phyloP scores from a whole-genome alignment of 64 coral and sea anemone species.

The Acropora yongei region DNA sequence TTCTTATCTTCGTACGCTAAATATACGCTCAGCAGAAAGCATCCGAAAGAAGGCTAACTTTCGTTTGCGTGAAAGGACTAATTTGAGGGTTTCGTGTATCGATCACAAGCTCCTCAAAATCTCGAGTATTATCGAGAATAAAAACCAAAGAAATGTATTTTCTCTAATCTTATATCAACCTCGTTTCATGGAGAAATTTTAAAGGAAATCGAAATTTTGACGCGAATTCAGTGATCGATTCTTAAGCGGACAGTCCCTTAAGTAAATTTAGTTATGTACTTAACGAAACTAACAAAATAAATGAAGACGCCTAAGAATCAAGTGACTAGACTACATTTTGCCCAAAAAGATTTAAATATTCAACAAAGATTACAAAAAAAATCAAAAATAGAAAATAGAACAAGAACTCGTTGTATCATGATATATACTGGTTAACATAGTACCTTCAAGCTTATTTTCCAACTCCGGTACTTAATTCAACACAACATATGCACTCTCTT shows the following conservation, averaged over 20 bases:
- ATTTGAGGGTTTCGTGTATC: neutral
- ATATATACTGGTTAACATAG: neutral
- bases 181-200: too few relatives aligned
- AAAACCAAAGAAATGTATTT: neutral
- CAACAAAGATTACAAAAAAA: neutral
- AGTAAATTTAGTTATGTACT: neutral
- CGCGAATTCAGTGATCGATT: too few relatives aligned
- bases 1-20: neutral
- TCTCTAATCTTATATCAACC: neutral
- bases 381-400: neutral
- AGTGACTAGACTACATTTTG: neutral
- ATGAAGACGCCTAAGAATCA: neutral
- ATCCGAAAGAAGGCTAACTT: neutral
- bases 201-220: too few relatives aligned
- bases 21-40: neutral
- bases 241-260: too few relatives aligned
- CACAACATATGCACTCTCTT: constrained; percentile 2
- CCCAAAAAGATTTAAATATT: neutral
- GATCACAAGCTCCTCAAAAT: neutral
- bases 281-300: neutral
- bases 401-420: neutral
- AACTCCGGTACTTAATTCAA: neutral
- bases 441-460: constrained; percentile 13
- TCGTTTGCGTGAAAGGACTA: neutral
- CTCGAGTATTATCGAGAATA: neutral